These are phyloP conservation scores for Drosophila nigromelanica DNA, from an alignment of 1,140 invertebrate species.

Conservation along the genomic window DNA sequence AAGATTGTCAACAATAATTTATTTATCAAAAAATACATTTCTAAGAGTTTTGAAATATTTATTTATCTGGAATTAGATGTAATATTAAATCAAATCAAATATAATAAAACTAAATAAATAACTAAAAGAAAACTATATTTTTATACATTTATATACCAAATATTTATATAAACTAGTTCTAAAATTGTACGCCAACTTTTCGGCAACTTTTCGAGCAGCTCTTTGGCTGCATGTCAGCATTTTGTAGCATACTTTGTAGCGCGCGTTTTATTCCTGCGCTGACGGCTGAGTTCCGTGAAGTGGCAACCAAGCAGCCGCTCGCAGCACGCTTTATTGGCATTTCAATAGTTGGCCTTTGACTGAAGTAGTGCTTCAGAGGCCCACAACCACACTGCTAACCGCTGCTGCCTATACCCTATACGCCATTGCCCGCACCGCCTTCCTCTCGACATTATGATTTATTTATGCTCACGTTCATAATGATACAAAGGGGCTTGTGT, in stretches of 20 bases:
- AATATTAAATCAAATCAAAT: too few relatives aligned
- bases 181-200: too few relatives aligned
- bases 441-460: constrained; percentile 64
- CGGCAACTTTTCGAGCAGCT: background rate
- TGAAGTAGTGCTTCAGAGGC: constrained; percentile 19
- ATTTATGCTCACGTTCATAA: constrained; percentile 74
- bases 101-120: too few relatives aligned
- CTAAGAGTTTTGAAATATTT: too few relatives aligned
- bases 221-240: constrained; percentile 24
- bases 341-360: constrained; percentile 74
- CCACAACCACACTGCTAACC: background rate
- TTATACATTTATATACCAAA: too few relatives aligned
- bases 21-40: too few relatives aligned
- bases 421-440: background rate
- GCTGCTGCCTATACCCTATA: background rate
- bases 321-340: constrained; percentile 72
- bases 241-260: constrained; percentile 59
- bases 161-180: too few relatives aligned
- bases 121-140: too few relatives aligned
- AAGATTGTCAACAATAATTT: too few relatives aligned
- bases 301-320: constrained; percentile 30
- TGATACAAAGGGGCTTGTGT: constrained; percentile 75
- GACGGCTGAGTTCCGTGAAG: constrained; percentile 29
- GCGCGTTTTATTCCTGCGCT: constrained; percentile 49
- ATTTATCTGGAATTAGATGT: too few relatives aligned